Evolutionary conservation across 2,113 vertebrate species (phyloP).

Genomic region (Pseudorectes ferrugineus): DNA sequence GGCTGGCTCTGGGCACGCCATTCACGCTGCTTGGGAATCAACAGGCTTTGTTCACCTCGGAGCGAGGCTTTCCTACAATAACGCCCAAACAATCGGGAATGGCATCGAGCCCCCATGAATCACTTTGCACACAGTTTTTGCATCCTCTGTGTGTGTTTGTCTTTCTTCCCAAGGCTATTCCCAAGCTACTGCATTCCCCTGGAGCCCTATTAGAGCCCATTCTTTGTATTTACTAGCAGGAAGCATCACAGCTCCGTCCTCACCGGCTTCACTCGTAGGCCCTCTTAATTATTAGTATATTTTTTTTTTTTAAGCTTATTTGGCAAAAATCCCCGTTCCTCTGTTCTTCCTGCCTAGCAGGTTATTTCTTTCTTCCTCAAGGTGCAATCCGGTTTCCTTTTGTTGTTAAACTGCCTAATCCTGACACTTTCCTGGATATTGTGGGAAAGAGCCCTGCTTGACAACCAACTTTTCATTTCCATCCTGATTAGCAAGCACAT

Average conservation of each 20-base stretch:
- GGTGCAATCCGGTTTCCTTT: slow-evolving; percentile 58
- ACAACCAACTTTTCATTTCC: slow-evolving; percentile 51
- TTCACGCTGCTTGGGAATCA: neutral
- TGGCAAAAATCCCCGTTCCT: slow-evolving; percentile 4
- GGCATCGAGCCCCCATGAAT: slow-evolving; percentile 22
- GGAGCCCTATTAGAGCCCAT: slow-evolving; percentile 64
- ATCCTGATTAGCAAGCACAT: slow-evolving; percentile 54
- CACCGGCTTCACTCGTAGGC: neutral
- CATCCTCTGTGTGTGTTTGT: slow-evolving; percentile 34
- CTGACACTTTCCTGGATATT: slow-evolving; percentile 60
- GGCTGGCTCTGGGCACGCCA: neutral
- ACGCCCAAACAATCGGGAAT: slow-evolving; percentile 28
- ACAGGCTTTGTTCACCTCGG: slow-evolving; percentile 11
- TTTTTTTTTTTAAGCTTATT: neutral
- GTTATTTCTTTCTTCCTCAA: slow-evolving; percentile 66
- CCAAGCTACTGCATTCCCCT: slow-evolving; percentile 57
- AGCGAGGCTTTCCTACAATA: neutral
- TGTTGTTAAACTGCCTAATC: slow-evolving; percentile 42
- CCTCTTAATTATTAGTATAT: slow-evolving; percentile 43
- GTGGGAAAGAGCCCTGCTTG: slow-evolving; percentile 48
- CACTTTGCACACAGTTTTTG: slow-evolving; percentile 35
- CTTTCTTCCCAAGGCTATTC: slow-evolving; percentile 60
- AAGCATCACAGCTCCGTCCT: slow-evolving; percentile 52
- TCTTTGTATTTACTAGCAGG: slow-evolving; percentile 74
- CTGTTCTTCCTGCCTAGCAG: slow-evolving; percentile 52